Evolutionary conservation across 2,797 vertebrate genomes (phyloP), one percentile per base, ranked within the genome.

Genomic region (Falco novaeseelandiae): DNA sequence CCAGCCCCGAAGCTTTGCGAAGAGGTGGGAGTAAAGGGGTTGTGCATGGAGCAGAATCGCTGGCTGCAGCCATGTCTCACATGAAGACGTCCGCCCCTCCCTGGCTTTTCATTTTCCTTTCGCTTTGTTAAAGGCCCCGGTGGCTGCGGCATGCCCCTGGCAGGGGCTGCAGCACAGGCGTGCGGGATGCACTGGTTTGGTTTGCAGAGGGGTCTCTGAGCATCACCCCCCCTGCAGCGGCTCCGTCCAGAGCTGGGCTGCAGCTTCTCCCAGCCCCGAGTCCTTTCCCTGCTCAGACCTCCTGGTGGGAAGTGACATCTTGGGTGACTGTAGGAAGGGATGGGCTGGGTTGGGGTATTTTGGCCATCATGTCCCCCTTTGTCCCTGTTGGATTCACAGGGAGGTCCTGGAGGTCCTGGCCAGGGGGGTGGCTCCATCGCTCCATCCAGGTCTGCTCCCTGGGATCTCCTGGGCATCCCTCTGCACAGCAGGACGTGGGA

Each of bases 321-420:
- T 0, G 2, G 26, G 2, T 29, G 29, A 26, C 20, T 2, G 1
- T 6, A 8, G 74, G 21, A 30, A 38, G 46, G 40, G 69, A 4
- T 17, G n/a, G 46, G 36, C 5, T 87, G 55, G 21, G 6, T 2
- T 25, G 42, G 32, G 49, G 46, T 3, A 0, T 74, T 78, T 59
- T 51, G 77, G n/a, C n/a, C 1, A 0, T 9, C 1, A 1, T 2
- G 8, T 14, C 14, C 21, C 6, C 1, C 1, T 65, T 55, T 12
- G 4, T 59, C 32, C 23, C 12, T 0, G 1, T 4, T 42, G 74
- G 40, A 4, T 44, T 55, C 40, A 3, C 1, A 0, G 57, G 32
- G 8, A 32, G 61, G 27, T 44, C 51, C 51, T 52, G 51, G 27
- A 40, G 29, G 38, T 40, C 85, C 63, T 77, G 72, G n/a, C 49